Evolutionary conservation across 2,113 vertebrate species (phyloP).

Genomic region (Motacilla alba): DNA sequence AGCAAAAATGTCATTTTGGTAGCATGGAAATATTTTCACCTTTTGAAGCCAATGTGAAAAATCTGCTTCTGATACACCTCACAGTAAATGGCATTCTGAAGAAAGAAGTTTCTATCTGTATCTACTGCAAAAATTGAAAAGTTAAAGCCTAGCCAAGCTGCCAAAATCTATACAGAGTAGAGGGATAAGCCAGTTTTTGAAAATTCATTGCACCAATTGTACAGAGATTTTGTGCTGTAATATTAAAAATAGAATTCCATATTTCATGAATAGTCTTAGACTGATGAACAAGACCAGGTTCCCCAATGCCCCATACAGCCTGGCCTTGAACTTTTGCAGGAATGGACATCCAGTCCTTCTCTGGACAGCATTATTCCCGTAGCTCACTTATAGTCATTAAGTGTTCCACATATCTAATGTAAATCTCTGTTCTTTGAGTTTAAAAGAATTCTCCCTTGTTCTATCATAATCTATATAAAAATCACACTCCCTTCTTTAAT

Average conservation of each 20-base stretch:
- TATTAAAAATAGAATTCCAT: not conserved
- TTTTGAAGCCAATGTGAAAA: not conserved
- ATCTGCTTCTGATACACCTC: not conserved
- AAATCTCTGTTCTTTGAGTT: not conserved
- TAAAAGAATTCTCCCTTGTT: not conserved
- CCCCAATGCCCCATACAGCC: not conserved
- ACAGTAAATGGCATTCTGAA: not conserved
- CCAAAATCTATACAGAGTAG: not conserved
- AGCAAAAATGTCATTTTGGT: not conserved
- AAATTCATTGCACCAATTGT: not conserved
- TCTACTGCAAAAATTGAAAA: not conserved
- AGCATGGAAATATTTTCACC: not conserved
- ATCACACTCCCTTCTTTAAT: not conserved
- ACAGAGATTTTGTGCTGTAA: not conserved
- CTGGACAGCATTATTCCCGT: not conserved
- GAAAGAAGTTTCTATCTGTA: not conserved
- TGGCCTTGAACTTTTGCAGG: not conserved
- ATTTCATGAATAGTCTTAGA: not conserved
- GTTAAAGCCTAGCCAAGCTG: not conserved
- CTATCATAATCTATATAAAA: not conserved
- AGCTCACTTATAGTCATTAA: not conserved
- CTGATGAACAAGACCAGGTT: rapidly evolving
- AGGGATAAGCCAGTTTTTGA: not conserved
- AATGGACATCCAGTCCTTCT: not conserved
- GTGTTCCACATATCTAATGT: not conserved